Percentiles rank a stretch among this genome's conserved stretches.
These are phyloP conservation scores for Nomada hirtipes DNA, from an alignment of 2,888 invertebrate genomes.

Conservation along the genomic window DNA sequence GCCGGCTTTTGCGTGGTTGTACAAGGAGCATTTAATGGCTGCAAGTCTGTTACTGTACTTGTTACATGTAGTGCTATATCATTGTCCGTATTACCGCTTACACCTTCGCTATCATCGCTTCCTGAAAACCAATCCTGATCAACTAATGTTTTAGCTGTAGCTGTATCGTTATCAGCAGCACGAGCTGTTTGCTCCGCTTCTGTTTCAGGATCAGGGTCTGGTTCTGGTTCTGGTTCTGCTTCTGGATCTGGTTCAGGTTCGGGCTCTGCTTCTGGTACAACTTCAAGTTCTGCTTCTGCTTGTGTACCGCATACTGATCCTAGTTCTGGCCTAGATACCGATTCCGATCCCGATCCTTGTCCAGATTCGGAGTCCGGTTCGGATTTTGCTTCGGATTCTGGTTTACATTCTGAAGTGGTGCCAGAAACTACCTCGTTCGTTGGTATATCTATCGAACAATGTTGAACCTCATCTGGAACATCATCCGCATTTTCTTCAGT, in stretches of 20 bases:
- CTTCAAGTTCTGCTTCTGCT: constrained; percentile 26
- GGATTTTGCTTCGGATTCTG: constrained; percentile 61
- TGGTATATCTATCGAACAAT: constrained; percentile 76
- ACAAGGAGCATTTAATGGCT: constrained; percentile 65
- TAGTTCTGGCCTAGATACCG: constrained; percentile 17
- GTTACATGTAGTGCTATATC: constrained; percentile 83
- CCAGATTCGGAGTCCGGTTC: constrained; percentile 46
- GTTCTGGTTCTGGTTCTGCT: constrained; percentile 39
- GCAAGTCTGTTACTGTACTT: constrained; percentile 82
- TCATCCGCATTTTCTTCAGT: constrained; percentile 55
- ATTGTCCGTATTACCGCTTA: constrained; percentile 84
- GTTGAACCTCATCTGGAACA: constrained; percentile 73
- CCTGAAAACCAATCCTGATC: constrained; percentile 84
- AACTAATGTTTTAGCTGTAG: constrained; percentile 78
- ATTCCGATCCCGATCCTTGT: constrained; percentile 70
- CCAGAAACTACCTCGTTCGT: constrained; percentile 59
- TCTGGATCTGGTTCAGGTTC: constrained; percentile 57
- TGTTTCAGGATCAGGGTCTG: constrained; percentile 73
- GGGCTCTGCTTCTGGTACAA: constrained; percentile 42
- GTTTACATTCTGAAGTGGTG: constrained; percentile 49
- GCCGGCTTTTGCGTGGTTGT: constrained; percentile 74
- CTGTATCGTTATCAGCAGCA: constrained; percentile 67
- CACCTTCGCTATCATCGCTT: constrained; percentile 83
- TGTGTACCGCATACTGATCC: constrained; percentile 49
- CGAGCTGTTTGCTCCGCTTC: constrained; percentile 62